Percentiles rank a stretch among this genome's conserved stretches.
Conservation (phyloP, 1,140 invertebrate species). For the Drosophila subpulchrella region DNA sequence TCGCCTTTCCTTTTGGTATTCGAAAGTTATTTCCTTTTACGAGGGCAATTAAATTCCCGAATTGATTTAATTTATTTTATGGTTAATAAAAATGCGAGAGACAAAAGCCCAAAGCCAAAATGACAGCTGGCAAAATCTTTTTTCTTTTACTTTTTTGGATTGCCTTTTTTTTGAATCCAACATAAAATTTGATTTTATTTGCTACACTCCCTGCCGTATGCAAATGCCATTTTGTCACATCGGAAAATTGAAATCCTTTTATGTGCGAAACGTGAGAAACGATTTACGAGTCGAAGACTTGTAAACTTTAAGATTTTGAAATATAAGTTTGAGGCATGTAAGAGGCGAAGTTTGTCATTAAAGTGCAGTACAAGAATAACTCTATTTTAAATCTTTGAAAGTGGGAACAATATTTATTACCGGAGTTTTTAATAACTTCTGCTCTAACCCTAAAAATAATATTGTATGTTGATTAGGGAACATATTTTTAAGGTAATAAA, state of each 20-base stretch:
- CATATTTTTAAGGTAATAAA: no score
- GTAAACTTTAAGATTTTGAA: slow-evolving; percentile 48
- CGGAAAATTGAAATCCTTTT: slow-evolving; percentile 82
- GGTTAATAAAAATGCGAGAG: slow-evolving; percentile 72
- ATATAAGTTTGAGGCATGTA: neutral
- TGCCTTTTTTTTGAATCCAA: slow-evolving; percentile 36
- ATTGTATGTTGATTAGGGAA: no score
- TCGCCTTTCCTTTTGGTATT: slow-evolving; percentile 16
- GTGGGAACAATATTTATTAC: neutral
- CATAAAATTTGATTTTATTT: slow-evolving; percentile 79
- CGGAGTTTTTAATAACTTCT: no score
- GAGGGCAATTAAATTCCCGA: slow-evolving; percentile 77
- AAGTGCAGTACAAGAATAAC: slow-evolving; percentile 2
- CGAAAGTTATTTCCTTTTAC: slow-evolving; percentile 62
- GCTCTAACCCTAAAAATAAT: no score
- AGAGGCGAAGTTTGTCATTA: neutral
- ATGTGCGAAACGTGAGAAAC: slow-evolving; percentile 78
- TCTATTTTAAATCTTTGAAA: slow-evolving; percentile 3
- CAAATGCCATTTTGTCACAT: slow-evolving; percentile 77
- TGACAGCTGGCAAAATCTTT: slow-evolving; percentile 39
- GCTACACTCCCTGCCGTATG: slow-evolving; percentile 49
- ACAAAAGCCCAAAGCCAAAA: slow-evolving; percentile 48
- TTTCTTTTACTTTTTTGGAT: slow-evolving; percentile 5
- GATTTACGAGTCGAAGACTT: slow-evolving; percentile 53
- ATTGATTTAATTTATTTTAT: slow-evolving; percentile 83